These are phyloP conservation scores for Rhombomys opimus DNA, from an alignment of 2,113 vertebrate genomes.

Conservation along the genomic window DNA sequence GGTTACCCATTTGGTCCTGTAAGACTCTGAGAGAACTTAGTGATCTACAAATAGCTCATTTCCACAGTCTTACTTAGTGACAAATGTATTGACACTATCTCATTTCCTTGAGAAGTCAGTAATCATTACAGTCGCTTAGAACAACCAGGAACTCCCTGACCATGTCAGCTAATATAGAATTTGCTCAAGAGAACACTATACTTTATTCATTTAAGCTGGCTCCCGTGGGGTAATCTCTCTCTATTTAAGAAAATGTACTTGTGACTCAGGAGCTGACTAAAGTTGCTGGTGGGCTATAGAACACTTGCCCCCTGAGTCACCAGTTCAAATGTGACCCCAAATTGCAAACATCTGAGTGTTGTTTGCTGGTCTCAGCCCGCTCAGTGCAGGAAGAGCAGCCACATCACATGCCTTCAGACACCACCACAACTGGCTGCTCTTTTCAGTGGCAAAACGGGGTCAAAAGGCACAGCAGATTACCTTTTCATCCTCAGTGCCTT, in stretches of 20 bases:
- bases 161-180: slow-evolving; percentile 47
- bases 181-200: slow-evolving; percentile 56
- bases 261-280: slow-evolving; percentile 75
- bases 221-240: slow-evolving; percentile 46
- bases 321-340: slow-evolving; percentile 78
- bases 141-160: slow-evolving; percentile 46
- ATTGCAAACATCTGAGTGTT: slow-evolving; percentile 77
- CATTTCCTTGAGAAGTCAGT: slow-evolving; percentile 56
- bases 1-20: not conserved
- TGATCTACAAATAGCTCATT: slow-evolving; percentile 7
- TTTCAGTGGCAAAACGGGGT: not conserved
- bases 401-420: slow-evolving; percentile 24
- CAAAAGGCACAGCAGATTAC: not conserved
- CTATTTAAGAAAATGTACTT: slow-evolving; percentile 75
- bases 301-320: slow-evolving; percentile 73
- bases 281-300: slow-evolving; percentile 48
- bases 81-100: slow-evolving; percentile 32
- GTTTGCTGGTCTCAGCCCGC: slow-evolving; percentile 67
- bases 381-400: slow-evolving; percentile 61
- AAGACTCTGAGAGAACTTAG: not conserved
- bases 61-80: slow-evolving; percentile 36
- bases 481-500: not conserved
- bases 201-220: slow-evolving; percentile 69
- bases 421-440: slow-evolving; percentile 42
- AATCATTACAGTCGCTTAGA: slow-evolving; percentile 51